These are phyloP conservation scores for Heteromormyrus szaboi DNA, from an alignment of 2,797 vertebrate species.

Conservation along the genomic window DNA sequence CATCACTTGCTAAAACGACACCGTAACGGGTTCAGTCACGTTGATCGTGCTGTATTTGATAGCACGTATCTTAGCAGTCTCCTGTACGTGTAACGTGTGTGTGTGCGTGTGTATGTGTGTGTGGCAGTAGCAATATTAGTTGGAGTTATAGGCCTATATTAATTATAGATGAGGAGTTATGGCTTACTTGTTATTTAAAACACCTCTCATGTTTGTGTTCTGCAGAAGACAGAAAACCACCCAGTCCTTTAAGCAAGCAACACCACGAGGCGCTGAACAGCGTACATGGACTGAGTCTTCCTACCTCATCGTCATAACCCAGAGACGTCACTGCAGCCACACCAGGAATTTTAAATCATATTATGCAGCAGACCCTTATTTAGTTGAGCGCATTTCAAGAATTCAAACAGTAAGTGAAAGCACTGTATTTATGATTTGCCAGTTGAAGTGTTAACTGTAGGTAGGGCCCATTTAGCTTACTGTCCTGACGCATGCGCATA, in stretches of 20 bases:
- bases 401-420: constrained; percentile 63
- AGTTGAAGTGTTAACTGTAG: constrained; percentile 25
- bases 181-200: constrained; percentile 30
- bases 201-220: constrained; percentile 40
- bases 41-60: background rate
- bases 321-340: background rate
- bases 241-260: constrained; percentile 73
- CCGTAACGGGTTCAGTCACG: background rate
- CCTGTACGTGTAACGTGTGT: background rate
- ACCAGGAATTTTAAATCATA: constrained; percentile 6
- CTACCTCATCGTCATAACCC: constrained; percentile 82
- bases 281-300: constrained; percentile 78
- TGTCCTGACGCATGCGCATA: background rate
- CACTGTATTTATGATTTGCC: constrained; percentile 41
- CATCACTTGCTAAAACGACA: background rate
- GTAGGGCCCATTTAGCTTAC: background rate
- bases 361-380: constrained; percentile 40
- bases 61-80: background rate
- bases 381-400: constrained; percentile 58
- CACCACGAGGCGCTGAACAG: constrained; percentile 68
- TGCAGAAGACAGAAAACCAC: constrained; percentile 75
- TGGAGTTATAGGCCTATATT: background rate
- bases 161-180: background rate
- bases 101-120: background rate
- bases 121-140: background rate